Base-by-base conservation (phyloP, 2,113 vertebrate genomes). In the Labeo catla region DNA sequence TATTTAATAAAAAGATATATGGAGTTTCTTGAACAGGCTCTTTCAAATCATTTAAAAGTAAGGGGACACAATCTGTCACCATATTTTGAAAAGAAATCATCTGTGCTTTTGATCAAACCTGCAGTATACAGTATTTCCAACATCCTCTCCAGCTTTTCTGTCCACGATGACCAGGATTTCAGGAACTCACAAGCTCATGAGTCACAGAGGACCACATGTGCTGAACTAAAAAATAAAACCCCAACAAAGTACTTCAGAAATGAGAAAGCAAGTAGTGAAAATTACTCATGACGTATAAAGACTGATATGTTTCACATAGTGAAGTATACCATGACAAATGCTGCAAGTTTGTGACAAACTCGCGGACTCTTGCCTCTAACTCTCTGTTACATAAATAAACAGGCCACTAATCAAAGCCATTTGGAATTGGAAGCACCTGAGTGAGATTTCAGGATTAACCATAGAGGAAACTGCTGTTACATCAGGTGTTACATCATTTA, bases 311-410 rank as follows among this genome's bases (percentile, higher is more conserved):
- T 10, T 16, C 16, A 43, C n/a, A 11, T 9, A 19, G n/a, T 49
- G 3, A 45, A 11, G 36, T 43, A 57, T n/a, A 72, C 68, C 39
- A 45, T 49, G 45, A 23, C 4, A 74, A 49, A 45, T 45, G 45
- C 45, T 8, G 23, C 23, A 74, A 4, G 21, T 23, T 7, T 74
- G 70, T 13, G 45, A 12, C 28, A 3, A 19, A 70, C 34, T 39
- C 43, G 23, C 23, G 11, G 21, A 47, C 21, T 74, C 21, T 49
- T 7, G 19, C 21, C 21, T 74, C 11, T 3, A 74, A 47, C 72
- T 47, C 49, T 49, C 45, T 28, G 72, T 74, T 74, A 74, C 72
- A 74, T 74, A 49, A 74, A 74, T 21, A 49, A 74, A 74, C 43
- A 49, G 72, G 45, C 43, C 21, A 12, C 21, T 47, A 74, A 74